Conservation (phyloP, 1,140 invertebrate species). For the Oryctes rhinoceros region DNA sequence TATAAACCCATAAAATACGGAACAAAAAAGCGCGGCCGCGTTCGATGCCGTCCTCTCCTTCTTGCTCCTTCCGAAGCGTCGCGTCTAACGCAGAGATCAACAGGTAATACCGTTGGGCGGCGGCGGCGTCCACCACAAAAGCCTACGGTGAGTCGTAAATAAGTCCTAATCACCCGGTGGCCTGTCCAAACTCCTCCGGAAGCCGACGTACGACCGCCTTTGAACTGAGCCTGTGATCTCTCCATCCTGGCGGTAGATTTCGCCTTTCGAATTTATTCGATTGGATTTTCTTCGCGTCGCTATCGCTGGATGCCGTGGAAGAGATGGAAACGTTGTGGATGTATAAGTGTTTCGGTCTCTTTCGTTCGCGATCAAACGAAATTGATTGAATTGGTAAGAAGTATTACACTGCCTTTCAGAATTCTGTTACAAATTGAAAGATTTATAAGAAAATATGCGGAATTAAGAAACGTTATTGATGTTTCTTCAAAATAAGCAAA, state of each 20-base stretch:
- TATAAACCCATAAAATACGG: not conserved
- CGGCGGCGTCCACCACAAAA: not conserved
- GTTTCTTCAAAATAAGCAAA: no score
- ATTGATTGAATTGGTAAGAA: no score
- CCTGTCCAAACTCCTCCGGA: conserved; percentile 7
- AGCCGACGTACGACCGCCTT: not conserved
- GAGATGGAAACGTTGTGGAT: no score
- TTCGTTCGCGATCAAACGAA: no score
- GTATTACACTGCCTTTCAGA: no score
- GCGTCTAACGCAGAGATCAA: not conserved
- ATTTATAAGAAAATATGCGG: no score
- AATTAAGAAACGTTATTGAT: no score
- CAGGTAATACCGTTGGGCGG: not conserved
- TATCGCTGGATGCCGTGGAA: no score
- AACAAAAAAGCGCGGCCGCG: not conserved
- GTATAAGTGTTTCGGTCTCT: no score
- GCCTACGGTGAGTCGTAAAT: not conserved
- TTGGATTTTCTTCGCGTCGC: no score
- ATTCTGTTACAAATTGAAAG: no score
- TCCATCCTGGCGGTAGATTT: not conserved
- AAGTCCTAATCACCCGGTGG: not conserved
- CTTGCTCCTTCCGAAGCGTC: no score
- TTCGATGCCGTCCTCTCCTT: not conserved
- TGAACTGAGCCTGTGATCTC: not conserved
- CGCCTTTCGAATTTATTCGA: not conserved